Percentiles rank a stretch among this genome's conserved stretches.
Conservation (phyloP, 2,113 vertebrate species). For the Hippocampus barbouri region DNA sequence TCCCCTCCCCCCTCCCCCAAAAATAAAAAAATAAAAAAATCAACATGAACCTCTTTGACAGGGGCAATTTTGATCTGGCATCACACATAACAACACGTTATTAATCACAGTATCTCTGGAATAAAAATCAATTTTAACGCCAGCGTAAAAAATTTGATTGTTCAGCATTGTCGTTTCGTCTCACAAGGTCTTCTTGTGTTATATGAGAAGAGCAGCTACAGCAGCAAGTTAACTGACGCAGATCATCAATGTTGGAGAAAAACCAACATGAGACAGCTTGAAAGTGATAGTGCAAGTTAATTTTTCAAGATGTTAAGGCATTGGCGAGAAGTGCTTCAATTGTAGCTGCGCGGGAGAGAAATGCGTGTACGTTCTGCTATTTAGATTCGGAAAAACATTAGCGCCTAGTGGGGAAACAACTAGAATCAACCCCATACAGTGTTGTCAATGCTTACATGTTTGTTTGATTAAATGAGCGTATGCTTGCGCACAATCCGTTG, state of each 20-base stretch:
- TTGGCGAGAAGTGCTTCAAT: background rate
- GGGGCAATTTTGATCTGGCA: background rate
- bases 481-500: conserved; percentile 26
- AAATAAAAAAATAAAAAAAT: too few species aligned
- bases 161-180: background rate
- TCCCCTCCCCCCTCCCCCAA: rapidly evolving
- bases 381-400: background rate
- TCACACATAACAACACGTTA: background rate
- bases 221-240: conserved; percentile 2
- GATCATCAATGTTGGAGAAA: conserved; percentile 11
- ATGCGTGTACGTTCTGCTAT: background rate
- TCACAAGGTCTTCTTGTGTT: background rate
- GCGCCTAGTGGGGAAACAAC: conserved; percentile 18
- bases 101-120: background rate
- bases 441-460: conserved; percentile 1
- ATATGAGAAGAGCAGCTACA: conserved; percentile 5
- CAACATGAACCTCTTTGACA: background rate
- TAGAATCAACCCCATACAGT: conserved; percentile 4
- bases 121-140: background rate
- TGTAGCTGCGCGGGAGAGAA: background rate
- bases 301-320: background rate
- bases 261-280: conserved; percentile 3
- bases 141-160: background rate
- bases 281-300: background rate
- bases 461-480: background rate